Conservation (phyloP, 1,140 invertebrate genomes). For the Calosoma granatense region DNA sequence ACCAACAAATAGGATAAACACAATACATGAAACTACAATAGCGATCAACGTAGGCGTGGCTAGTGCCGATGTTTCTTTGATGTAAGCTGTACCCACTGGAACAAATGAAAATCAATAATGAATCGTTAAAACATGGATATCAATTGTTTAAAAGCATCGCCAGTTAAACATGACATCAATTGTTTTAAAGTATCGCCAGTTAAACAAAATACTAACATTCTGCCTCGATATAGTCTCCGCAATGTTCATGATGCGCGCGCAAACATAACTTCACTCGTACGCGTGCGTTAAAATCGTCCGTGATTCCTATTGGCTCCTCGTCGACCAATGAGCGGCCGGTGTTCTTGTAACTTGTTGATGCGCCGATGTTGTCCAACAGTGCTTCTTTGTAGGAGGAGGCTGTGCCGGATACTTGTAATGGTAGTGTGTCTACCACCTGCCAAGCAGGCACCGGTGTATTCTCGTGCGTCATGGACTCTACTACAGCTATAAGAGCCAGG, state of each 20-base stretch:
- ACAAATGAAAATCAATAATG: slow-evolving; percentile 25
- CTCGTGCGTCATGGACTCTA: slow-evolving; percentile 52
- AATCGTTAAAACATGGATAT: slow-evolving; percentile 4
- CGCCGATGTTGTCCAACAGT: slow-evolving; percentile 42
- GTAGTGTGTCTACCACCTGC: slow-evolving; percentile 58
- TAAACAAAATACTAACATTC: slow-evolving; percentile 53
- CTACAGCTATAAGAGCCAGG: slow-evolving; percentile 57
- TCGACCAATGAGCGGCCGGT: slow-evolving; percentile 40
- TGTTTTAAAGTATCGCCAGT: neutral
- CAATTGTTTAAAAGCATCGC: neutral
- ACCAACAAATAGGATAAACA: slow-evolving; percentile 66
- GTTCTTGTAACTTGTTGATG: slow-evolving; percentile 26
- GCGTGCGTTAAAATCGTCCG: slow-evolving; percentile 50
- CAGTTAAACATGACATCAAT: neutral
- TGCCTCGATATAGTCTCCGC: slow-evolving; percentile 70
- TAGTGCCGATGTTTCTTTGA: slow-evolving; percentile 63
- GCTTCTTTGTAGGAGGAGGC: slow-evolving; percentile 56
- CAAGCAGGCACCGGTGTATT: slow-evolving; percentile 48
- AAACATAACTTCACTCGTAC: slow-evolving; percentile 71
- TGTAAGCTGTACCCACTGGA: slow-evolving; percentile 66
- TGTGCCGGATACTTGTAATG: slow-evolving; percentile 54
- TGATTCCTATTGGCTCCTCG: slow-evolving; percentile 38
- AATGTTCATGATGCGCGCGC: slow-evolving; percentile 62
- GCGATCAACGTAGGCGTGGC: slow-evolving; percentile 69
- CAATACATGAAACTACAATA: slow-evolving; percentile 68